Evolutionary conservation across 2,113 vertebrate species (phyloP), one percentile per base, ranked within the genome.

Genomic region (Glaucomys volans): DNA sequence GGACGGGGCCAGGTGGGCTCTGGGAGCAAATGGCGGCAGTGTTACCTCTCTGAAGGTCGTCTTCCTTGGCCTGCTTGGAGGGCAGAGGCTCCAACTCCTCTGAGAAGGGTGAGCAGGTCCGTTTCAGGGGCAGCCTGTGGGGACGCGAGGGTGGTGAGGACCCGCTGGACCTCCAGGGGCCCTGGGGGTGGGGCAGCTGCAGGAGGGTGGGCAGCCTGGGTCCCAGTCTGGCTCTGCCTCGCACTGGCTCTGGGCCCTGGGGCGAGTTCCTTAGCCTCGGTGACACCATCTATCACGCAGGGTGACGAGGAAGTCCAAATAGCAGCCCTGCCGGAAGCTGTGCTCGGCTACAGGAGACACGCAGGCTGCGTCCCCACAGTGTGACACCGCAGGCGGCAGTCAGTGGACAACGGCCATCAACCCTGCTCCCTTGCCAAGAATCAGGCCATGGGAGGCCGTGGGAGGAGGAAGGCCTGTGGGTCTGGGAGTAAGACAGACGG

Each of bases 11-110:
- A 14, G 5, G 12, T 4, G 50, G 52, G 35, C 5, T 90, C 54
- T 2, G 74, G 37, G 32, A 35, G 20, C 26, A 3, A 8, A 8
- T 0, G 0, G 35, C 30, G n/a, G 30, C 16, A 9, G 0, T 0
- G 20, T 16, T 95, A 99, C 99, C 99, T 99, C 99, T 99, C 96
- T 99, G 99, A 9, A 99, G 98, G 85, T 99, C 99, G 1, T 99
- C 99, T 66, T 97, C 99, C 81, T 99, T 98, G 77, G 97, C 81
- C 90, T 99, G 99, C 94, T 99, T 99, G 84, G 98, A 97, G 5
- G 99, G 98, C 8, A 98, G 93, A 0, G 98, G 97, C n/a, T 98
- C 98, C 54, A 98, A 99, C 80, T 98, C 98, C 0, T 99, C 99
- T 0, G 98, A 7, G 72, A 99, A 99, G 0, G 99, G 98, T 2